Evolutionary conservation across 2,113 vertebrate species (phyloP), one percentile per base, ranked within the genome.

Genomic region (Hiodon alosoides): DNA sequence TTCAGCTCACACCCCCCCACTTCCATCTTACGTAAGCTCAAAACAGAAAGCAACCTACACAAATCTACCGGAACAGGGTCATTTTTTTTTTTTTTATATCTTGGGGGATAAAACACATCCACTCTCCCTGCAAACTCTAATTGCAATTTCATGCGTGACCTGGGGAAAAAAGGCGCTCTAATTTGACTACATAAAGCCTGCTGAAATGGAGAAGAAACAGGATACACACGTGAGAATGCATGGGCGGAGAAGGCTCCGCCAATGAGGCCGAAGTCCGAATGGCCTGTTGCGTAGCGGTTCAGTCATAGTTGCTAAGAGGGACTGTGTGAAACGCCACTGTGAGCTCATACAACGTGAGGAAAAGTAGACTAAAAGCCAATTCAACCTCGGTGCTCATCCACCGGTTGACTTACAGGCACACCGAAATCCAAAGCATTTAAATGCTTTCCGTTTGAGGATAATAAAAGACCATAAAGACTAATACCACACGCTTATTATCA

Each of bases 81-180:
- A 50, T 79, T 83, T 87, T 80, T 82, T 78, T 81, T 74, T 76
- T 75, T 60, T 53, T 73, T 80, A 80, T 73, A 59, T 61, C 60
- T 76, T 77, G 74, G 58, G 76, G 72, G 77, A 70, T 79, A 76
- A 81, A 82, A 82, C 71, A 71, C 78, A 73, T 79, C 47, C 77
- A 69, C 74, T 73, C 74, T 76, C 83, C 83, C 85, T 88, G 89
- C 83, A 84, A 83, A 87, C 31, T 85, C 82, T 85, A 87, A 90
- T 89, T 89, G 88, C 79, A 82, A 84, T 87, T 90, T 91, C 87
- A 89, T 88, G 87, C 88, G 83, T 90, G 88, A 92, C 89, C 90
- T 85, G 87, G 88, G 90, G 89, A 90, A 87, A 90, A 90, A 88
- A 90, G 87, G 85, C 85, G 83, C 85, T 85, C 86, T 87, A 82